Evolutionary conservation across 2,888 invertebrate genomes (phyloP).

Genomic region (Acrobasis repandana): DNA sequence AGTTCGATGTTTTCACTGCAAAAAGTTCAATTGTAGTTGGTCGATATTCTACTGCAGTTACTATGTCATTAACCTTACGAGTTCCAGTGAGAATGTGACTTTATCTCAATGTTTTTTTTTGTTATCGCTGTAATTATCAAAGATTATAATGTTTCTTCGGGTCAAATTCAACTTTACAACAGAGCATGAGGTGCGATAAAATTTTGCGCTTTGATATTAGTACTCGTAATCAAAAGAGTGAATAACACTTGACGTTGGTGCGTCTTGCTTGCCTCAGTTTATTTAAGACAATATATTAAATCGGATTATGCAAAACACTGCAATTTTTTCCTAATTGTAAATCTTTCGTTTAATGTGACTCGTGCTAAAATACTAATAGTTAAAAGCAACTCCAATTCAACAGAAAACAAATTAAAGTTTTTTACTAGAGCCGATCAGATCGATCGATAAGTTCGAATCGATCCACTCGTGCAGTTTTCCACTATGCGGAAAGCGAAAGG

Average conservation of each 20-base stretch:
- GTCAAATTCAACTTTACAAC: no score
- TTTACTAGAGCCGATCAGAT: not conserved
- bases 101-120: no score
- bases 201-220: no score
- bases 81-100: no score
- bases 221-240: no score
- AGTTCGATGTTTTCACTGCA: no score
- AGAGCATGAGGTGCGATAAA: no score
- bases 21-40: not conserved
- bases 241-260: no score
- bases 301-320: not conserved
- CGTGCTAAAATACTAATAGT: no score
- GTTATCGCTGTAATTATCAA: no score
- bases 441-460: slow-evolving; percentile 26
- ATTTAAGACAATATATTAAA: not conserved
- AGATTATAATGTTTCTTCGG: no score
- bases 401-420: not conserved
- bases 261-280: no score
- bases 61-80: not conserved
- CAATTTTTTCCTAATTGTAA: not conserved
- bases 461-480: slow-evolving; percentile 43
- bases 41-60: not conserved
- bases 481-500: slow-evolving; percentile 46
- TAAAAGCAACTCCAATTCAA: not conserved
- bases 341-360: not conserved